Conservation (phyloP, 2,888 invertebrate species). For the Catocala sponsa region DNA sequence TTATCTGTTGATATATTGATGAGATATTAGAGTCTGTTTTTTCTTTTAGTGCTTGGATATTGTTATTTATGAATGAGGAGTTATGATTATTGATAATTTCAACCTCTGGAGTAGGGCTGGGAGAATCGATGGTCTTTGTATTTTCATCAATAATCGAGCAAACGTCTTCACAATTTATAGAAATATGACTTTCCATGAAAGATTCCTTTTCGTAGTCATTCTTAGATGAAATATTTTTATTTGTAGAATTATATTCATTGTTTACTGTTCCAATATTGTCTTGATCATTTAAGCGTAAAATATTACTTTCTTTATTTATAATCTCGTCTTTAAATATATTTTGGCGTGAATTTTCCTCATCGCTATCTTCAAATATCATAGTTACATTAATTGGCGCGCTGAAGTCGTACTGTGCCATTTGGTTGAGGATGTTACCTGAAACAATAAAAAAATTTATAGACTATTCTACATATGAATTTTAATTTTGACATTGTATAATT, state of each 20-base stretch:
- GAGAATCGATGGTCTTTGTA: neutral
- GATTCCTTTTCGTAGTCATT: neutral
- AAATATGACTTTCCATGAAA: too few species aligned
- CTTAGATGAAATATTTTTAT: neutral
- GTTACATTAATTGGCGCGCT: constrained; percentile 51
- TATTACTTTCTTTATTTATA: neutral
- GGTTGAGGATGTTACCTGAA: constrained; percentile 43
- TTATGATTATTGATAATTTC: neutral
- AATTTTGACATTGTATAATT: too few species aligned
- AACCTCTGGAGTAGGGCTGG: too few species aligned
- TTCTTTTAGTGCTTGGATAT: neutral
- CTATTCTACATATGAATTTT: too few species aligned
- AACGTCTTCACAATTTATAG: too few species aligned
- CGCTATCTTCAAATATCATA: constrained; percentile 52
- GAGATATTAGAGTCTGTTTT: neutral
- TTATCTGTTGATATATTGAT: neutral
- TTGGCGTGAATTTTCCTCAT: constrained; percentile 40
- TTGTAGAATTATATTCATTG: neutral
- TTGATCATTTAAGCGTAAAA: neutral
- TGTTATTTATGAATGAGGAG: neutral
- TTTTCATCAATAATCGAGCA: neutral
- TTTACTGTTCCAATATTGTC: neutral
- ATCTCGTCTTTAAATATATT: neutral
- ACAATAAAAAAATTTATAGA: constrained; percentile 20
- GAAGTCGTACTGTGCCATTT: constrained; percentile 59